phyloP scores from a whole-genome alignment of 2,888 invertebrate genomes.

The Mongoloraphidia duomilia region DNA sequence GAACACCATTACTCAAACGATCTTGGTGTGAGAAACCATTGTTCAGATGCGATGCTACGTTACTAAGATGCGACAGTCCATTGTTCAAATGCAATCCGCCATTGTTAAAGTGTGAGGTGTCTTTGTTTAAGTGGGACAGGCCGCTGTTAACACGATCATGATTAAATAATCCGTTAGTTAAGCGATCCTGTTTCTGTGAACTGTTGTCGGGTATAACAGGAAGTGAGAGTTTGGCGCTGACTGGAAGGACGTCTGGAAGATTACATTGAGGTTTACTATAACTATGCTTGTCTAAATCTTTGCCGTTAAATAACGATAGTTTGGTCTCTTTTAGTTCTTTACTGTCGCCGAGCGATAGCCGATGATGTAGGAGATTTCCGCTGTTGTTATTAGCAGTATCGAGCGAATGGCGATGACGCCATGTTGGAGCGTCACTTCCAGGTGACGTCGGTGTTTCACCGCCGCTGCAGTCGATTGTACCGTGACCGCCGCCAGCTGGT shows the following conservation, averaged over 20 bases:
- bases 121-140: too few species aligned
- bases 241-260: conserved; percentile 40
- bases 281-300: conserved; percentile 10
- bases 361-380: conserved; percentile 18
- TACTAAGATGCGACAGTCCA: conserved; percentile 23
- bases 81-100: conserved; percentile 21
- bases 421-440: conserved; percentile 15
- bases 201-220: conserved; percentile 8
- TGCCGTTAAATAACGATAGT: not conserved
- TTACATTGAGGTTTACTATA: conserved; percentile 25
- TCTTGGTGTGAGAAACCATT: too few species aligned
- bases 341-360: conserved; percentile 27
- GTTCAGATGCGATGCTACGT: conserved; percentile 5
- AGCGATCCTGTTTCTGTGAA: too few species aligned
- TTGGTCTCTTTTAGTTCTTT: conserved; percentile 17
- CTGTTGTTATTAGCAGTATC: conserved; percentile 21
- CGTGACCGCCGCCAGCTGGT: conserved; percentile 34
- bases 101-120: too few species aligned
- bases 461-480: conserved; percentile 13
- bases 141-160: too few species aligned
- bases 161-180: too few species aligned
- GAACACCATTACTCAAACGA: too few species aligned
- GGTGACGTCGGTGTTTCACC: conserved; percentile 18
- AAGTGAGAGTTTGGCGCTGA: conserved; percentile 33
- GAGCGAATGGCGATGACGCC: conserved; percentile 19